These are phyloP conservation scores for Muscicapa comitata DNA, from an alignment of 2,797 vertebrate genomes.

Conservation along the genomic window DNA sequence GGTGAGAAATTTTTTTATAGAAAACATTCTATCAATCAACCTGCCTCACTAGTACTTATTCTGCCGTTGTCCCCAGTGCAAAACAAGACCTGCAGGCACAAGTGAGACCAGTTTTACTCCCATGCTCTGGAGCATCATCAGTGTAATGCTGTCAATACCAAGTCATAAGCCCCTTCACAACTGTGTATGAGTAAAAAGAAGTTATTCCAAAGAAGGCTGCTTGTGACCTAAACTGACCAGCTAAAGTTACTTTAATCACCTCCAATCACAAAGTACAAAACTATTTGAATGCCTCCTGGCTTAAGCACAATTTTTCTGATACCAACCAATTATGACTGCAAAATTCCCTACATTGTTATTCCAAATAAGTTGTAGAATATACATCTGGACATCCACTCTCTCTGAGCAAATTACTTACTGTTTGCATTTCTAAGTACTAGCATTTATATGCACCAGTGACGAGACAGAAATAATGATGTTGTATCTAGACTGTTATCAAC, in stretches of 20 bases:
- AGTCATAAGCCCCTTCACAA: not conserved
- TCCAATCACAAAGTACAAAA: not conserved
- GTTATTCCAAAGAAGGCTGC: not conserved
- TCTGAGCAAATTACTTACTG: not conserved
- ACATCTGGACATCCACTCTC: not conserved
- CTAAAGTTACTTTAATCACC: not conserved
- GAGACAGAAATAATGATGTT: not conserved
- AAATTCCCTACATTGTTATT: not conserved
- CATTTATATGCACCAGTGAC: not conserved
- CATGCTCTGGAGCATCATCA: not conserved
- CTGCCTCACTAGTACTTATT: not conserved
- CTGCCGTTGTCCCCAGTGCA: not conserved
- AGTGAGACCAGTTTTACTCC: not conserved
- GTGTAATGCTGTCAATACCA: not conserved
- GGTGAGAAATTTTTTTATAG: not conserved
- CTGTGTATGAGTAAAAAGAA: not conserved
- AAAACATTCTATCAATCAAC: not conserved
- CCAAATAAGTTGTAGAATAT: not conserved
- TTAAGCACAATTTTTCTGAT: not conserved
- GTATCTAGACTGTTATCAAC: slow-evolving; percentile 8
- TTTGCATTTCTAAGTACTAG: not conserved
- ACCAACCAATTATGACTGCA: not conserved
- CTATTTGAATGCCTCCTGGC: not conserved
- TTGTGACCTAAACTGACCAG: not conserved
- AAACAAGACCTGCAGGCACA: not conserved